phyloP scores from a whole-genome alignment of 2,888 invertebrate species.

The Campaea margaritaria region DNA sequence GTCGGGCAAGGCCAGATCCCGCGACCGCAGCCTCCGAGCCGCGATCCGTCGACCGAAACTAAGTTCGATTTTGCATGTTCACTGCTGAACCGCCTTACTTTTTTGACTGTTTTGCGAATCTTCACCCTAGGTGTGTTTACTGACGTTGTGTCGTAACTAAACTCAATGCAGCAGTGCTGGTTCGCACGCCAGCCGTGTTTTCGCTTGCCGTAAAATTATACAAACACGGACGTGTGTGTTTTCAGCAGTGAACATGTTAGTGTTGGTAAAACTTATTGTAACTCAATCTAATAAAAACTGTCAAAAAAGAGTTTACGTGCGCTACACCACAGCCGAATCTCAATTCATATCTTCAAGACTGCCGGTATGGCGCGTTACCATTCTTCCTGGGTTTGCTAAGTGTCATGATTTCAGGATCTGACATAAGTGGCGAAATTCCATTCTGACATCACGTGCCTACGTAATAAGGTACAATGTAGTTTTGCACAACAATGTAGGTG shows the following conservation, averaged over 20 bases:
- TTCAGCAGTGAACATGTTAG: no score
- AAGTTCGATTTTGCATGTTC: conserved; percentile 2
- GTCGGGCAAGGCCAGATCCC: conserved; percentile 5
- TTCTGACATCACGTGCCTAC: not conserved
- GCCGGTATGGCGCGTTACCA: no score
- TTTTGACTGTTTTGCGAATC: no score
- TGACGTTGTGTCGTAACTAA: no score
- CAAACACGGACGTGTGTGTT: no score
- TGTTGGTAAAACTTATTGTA: no score
- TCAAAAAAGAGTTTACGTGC: not conserved
- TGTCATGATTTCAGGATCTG: not conserved
- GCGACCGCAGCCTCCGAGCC: conserved; percentile 10
- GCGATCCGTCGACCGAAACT: conserved; percentile 12
- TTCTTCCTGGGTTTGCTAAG: not conserved
- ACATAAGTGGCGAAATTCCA: not conserved
- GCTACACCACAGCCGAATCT: not conserved
- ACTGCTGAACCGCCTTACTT: conserved; percentile 1
- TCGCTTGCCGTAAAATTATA: no score
- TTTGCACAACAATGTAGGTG: not conserved
- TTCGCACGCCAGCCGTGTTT: no score
- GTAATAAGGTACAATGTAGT: not conserved
- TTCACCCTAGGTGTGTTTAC: no score
- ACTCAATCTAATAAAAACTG: no score
- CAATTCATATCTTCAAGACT: no score
- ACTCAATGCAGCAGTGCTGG: no score